Evolutionary conservation across 2,797 vertebrate genomes (phyloP).

Genomic region (Anomalospiza imberbis): DNA sequence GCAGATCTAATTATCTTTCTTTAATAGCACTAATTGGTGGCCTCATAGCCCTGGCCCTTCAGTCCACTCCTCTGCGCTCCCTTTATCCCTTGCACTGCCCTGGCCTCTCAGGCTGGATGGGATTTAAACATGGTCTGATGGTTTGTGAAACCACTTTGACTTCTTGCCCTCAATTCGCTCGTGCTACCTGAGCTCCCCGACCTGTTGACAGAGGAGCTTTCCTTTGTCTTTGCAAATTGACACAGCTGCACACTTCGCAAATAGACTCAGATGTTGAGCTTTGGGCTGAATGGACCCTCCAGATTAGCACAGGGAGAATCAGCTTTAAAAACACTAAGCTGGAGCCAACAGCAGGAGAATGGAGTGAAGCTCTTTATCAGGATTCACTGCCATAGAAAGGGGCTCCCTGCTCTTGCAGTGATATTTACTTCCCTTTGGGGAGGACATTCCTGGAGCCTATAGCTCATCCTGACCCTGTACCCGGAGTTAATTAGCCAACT

Average conservation of each 20-base stretch:
- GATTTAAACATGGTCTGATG: conserved; percentile 50
- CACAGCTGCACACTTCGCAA: conserved; percentile 91
- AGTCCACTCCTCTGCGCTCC: neutral
- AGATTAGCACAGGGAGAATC: conserved; percentile 73
- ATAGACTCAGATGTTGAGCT: conserved; percentile 72
- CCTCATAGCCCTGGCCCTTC: conserved; percentile 54
- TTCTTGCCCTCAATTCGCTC: conserved; percentile 66
- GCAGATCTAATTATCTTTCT: conserved; percentile 74
- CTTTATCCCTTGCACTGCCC: conserved; percentile 54
- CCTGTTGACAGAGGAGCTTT: conserved; percentile 74
- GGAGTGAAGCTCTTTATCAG: conserved; percentile 65
- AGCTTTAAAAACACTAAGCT: conserved; percentile 70
- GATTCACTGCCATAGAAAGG: conserved; percentile 62
- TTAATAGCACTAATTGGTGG: conserved; percentile 73
- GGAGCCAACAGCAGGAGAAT: conserved; percentile 64
- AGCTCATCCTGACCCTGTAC: conserved; percentile 5
- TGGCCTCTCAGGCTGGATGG: conserved; percentile 11
- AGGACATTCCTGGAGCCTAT: conserved; percentile 17
- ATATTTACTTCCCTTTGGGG: conserved; percentile 63
- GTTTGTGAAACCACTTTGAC: conserved; percentile 71
- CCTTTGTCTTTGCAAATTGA: conserved; percentile 86
- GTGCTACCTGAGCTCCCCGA: conserved; percentile 76
- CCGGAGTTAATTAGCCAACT: conserved; percentile 54
- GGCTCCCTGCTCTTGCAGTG: conserved; percentile 1
- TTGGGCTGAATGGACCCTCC: conserved; percentile 73